Conservation (phyloP, 2,113 vertebrate genomes). For the Eonycteris spelaea region DNA sequence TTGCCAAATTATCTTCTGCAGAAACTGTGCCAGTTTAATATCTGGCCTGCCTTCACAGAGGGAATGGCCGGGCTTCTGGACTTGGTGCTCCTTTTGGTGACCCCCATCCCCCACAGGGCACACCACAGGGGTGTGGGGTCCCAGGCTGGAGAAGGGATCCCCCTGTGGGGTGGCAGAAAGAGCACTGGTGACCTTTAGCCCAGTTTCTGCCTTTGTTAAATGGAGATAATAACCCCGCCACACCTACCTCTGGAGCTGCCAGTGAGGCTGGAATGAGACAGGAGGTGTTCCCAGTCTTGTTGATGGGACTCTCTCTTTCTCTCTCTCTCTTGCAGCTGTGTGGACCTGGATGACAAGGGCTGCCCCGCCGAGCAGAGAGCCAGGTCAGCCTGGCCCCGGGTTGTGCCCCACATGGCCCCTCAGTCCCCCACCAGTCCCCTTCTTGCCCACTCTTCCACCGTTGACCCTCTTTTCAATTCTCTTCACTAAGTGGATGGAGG, state of each 20-base stretch:
- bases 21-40: neutral
- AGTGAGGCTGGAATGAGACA: neutral
- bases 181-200: neutral
- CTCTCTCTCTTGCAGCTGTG: conserved; percentile 85
- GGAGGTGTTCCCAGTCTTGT: neutral
- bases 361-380: conserved; percentile 91
- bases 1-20: neutral
- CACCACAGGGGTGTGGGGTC: too few species aligned
- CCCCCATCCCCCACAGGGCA: neutral
- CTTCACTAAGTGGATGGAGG: neutral
- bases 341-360: conserved; percentile 88
- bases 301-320: conserved; percentile 6
- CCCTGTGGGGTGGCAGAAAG: neutral
- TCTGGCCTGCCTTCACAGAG: neutral
- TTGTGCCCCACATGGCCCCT: fast-evolving
- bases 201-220: conserved; percentile 19
- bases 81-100: neutral
- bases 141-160: neutral
- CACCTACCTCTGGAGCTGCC: neutral
- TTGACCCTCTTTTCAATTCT: neutral
- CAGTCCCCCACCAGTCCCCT: neutral
- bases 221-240: neutral
- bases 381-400: conserved; percentile 80
- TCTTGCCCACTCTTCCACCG: neutral
- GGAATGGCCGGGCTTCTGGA: neutral